phyloP scores from a whole-genome alignment of 2,113 vertebrate species.

The Aldabrachelys gigantea region DNA sequence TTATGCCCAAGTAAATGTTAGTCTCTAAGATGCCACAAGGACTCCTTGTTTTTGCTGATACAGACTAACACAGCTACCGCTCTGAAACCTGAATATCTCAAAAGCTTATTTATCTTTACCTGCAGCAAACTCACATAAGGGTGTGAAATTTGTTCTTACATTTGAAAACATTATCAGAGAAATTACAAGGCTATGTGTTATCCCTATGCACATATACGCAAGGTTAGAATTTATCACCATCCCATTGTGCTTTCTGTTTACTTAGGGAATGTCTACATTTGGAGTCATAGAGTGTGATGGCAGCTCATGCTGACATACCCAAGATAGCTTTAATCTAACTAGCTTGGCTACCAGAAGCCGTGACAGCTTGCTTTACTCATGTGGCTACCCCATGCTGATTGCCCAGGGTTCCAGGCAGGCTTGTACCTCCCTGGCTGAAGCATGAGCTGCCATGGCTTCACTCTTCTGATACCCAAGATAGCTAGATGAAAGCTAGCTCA shows the following conservation, averaged over 20 bases:
- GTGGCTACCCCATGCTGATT: background rate
- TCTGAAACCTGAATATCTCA: background rate
- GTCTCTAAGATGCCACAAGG: no score
- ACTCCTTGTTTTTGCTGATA: no score
- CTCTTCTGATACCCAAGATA: background rate
- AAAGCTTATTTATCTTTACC: background rate
- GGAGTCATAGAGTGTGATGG: background rate
- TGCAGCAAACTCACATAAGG: slow-evolving; percentile 1
- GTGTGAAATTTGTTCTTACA: background rate
- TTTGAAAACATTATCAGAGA: background rate
- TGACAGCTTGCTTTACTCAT: background rate
- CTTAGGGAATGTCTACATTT: background rate
- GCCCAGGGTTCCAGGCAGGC: background rate
- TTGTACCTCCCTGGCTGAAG: background rate
- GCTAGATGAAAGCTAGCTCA: background rate
- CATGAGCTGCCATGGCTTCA: background rate
- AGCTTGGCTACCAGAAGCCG: background rate
- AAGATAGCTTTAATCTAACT: background rate
- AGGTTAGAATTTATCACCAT: background rate
- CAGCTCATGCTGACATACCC: background rate
- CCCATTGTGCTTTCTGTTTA: background rate
- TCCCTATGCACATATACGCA: background rate
- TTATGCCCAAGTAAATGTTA: no score
- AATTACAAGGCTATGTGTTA: background rate
- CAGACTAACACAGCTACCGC: no score